phyloP scores from a whole-genome alignment of 2,113 vertebrate genomes.

The Campylorhamphus procurvoides region DNA sequence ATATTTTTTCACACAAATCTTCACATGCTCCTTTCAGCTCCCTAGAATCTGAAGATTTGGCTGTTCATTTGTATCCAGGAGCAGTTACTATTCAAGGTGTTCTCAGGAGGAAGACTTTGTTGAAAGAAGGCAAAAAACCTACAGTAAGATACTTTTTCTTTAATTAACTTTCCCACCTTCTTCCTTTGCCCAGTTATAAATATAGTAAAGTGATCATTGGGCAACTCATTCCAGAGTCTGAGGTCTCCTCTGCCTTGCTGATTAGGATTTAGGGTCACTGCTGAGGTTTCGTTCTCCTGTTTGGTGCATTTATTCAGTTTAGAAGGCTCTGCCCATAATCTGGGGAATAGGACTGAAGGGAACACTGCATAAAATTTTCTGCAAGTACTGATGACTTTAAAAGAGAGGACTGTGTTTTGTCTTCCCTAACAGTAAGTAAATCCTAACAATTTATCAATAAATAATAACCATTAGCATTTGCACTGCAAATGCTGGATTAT shows the following conservation, averaged over 20 bases:
- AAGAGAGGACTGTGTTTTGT: background rate
- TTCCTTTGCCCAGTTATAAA: background rate
- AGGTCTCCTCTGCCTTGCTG: background rate
- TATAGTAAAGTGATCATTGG: background rate
- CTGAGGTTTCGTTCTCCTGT: background rate
- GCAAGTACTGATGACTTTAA: background rate
- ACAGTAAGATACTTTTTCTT: slow-evolving; percentile 81
- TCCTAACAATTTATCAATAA: background rate
- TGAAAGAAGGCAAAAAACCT: slow-evolving; percentile 99
- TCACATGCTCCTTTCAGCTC: slow-evolving; percentile 81
- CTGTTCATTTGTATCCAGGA: slow-evolving; percentile 95
- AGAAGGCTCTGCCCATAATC: background rate
- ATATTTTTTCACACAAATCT: slow-evolving; percentile 4
- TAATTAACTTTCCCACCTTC: background rate
- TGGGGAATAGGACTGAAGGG: background rate
- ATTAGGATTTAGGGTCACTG: background rate
- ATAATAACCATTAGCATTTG: background rate
- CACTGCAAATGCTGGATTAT: background rate
- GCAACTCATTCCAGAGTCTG: background rate
- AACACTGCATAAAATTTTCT: background rate
- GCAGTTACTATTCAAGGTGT: slow-evolving; percentile 96
- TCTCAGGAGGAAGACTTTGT: slow-evolving; percentile 91
- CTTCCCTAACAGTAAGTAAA: background rate
- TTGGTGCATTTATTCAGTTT: background rate
- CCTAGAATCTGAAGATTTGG: slow-evolving; percentile 94